Percentiles rank a stretch among this genome's conserved stretches.
phyloP scores from a whole-genome alignment of 2,113 vertebrate species.

The Megalops atlanticus region DNA sequence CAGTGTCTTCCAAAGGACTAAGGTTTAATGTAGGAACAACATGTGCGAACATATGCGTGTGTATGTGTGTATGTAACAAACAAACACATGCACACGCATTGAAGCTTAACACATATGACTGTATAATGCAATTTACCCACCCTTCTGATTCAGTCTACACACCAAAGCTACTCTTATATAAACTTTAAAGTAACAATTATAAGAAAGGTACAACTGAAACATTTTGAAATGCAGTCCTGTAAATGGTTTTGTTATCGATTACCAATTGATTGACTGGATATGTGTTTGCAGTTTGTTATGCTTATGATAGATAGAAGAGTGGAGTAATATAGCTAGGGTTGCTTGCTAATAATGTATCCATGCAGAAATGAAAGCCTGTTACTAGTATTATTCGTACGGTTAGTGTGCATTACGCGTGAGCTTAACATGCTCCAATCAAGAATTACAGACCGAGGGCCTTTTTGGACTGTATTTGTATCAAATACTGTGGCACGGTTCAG shows the following conservation, averaged over 20 bases:
- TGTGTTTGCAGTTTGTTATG: background rate
- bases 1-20: background rate
- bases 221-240: background rate
- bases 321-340: background rate
- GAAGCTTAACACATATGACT: background rate
- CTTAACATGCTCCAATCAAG: background rate
- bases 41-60: background rate
- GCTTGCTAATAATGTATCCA: background rate
- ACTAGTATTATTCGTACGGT: too few species aligned
- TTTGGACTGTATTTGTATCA: background rate
- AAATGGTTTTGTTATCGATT: background rate
- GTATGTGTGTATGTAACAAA: background rate
- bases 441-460: background rate
- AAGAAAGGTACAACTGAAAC: background rate
- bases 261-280: background rate
- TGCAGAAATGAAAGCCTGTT: background rate
- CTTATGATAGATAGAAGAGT: background rate
- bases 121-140: too few species aligned
- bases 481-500: background rate
- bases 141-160: background rate
- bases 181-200: background rate
- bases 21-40: background rate
- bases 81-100: background rate
- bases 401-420: background rate
- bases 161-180: constrained; percentile 3